Conservation (phyloP, 2,888 invertebrate species). For the Oligia strigilis region DNA sequence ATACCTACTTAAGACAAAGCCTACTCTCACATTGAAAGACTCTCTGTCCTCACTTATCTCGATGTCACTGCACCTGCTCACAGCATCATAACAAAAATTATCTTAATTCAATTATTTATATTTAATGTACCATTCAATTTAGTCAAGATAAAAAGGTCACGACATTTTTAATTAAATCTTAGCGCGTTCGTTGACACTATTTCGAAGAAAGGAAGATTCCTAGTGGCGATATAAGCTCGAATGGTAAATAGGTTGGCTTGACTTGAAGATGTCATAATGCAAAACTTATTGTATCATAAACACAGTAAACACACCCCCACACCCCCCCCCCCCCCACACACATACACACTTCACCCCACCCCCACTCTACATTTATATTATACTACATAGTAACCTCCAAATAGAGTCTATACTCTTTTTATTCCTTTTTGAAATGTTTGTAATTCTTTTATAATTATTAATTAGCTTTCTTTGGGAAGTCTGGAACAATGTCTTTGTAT, state of each 20-base stretch:
- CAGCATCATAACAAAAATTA: slow-evolving; percentile 13
- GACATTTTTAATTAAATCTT: slow-evolving; percentile 34
- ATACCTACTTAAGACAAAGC: not conserved
- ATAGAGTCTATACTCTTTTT: no score
- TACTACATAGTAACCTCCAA: no score
- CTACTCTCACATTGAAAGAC: not conserved
- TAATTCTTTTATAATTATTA: no score
- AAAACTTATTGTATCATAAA: no score
- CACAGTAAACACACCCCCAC: no score
- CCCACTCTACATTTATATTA: no score
- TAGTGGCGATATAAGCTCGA: not conserved
- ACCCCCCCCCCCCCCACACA: no score
- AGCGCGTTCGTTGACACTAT: slow-evolving; percentile 25
- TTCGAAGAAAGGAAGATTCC: not conserved
- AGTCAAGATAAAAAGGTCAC: slow-evolving; percentile 27
- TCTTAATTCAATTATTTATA: slow-evolving; percentile 52
- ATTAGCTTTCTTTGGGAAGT: no score
- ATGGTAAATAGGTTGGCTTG: not conserved
- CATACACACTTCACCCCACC: no score
- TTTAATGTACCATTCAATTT: slow-evolving; percentile 30
- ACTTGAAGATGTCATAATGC: not conserved
- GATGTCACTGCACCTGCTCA: slow-evolving; percentile 35
- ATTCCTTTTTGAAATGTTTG: no score
- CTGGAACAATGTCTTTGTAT: no score
- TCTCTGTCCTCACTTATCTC: slow-evolving; percentile 24